Conservation (phyloP, 2,888 invertebrate genomes). For the Clitarchus hookeri region DNA sequence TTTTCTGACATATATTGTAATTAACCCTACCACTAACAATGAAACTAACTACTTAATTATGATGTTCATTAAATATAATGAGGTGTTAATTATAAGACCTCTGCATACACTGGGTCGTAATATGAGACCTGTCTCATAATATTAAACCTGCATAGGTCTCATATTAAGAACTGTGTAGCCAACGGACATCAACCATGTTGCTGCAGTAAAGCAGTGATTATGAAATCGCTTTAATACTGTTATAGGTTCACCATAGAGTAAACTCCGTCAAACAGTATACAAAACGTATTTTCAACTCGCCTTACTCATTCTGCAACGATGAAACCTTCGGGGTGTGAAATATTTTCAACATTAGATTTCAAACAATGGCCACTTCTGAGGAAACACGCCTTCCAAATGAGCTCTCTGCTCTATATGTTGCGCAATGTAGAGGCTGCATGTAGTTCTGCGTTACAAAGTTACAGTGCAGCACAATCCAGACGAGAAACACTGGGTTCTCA, state of each 20-base stretch:
- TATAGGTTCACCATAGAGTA: neutral
- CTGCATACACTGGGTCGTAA: neutral
- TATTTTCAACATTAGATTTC: too few relatives aligned
- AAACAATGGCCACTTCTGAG: too few relatives aligned
- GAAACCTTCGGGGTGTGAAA: too few relatives aligned
- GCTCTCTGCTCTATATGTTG: too few relatives aligned
- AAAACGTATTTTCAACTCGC: neutral
- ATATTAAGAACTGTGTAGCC: slow-evolving; percentile 2
- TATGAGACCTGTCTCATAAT: neutral
- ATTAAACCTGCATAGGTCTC: neutral
- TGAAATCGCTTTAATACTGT: neutral
- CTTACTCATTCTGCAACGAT: neutral
- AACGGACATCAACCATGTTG: neutral
- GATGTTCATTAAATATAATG: neutral
- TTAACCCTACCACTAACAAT: neutral
- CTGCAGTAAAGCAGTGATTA: neutral
- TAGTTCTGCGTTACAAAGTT: too few relatives aligned
- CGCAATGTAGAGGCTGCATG: too few relatives aligned
- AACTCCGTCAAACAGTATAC: neutral
- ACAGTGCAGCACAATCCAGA: too few relatives aligned
- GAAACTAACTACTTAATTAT: neutral
- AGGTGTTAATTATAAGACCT: neutral
- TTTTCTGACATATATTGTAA: too few relatives aligned
- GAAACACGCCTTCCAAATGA: too few relatives aligned
- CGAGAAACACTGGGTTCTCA: too few relatives aligned